Conservation (phyloP, 2,113 vertebrate species). For the Eubucco bourcierii region DNA sequence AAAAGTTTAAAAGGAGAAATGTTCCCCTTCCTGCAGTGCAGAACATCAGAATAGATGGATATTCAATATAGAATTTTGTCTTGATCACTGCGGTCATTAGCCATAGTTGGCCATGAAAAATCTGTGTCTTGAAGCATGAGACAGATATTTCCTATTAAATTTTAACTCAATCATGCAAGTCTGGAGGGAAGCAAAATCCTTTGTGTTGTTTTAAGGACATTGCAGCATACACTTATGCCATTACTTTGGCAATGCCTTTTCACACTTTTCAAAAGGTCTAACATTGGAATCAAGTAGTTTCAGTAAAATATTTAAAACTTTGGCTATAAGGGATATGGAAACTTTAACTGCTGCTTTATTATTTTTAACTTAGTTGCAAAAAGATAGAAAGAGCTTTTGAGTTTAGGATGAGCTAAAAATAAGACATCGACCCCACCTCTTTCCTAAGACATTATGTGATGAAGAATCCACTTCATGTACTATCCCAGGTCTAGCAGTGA, state of each 20-base stretch:
- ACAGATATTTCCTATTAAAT: neutral
- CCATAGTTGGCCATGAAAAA: neutral
- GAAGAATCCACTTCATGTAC: neutral
- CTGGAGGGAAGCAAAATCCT: neutral
- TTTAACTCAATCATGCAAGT: neutral
- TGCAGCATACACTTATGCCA: neutral
- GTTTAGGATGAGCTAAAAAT: neutral
- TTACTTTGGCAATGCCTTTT: neutral
- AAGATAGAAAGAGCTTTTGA: neutral
- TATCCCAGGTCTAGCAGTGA: neutral
- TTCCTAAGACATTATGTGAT: neutral
- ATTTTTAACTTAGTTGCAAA: neutral
- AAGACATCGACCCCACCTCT: neutral
- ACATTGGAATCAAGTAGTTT: neutral
- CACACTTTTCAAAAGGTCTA: neutral
- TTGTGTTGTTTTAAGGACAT: neutral
- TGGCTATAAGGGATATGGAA: neutral
- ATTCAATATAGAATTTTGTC: neutral
- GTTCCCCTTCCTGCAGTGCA: neutral
- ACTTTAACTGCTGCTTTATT: neutral
- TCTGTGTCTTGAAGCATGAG: neutral
- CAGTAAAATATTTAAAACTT: neutral
- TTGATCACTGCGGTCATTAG: neutral
- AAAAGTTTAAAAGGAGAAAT: neutral
- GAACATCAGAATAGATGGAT: neutral